A percentile compares a stretch with the other conserved stretches of the same genome.
Conservation (phyloP, 2,888 invertebrate species). For the Onchidella celtica region DNA sequence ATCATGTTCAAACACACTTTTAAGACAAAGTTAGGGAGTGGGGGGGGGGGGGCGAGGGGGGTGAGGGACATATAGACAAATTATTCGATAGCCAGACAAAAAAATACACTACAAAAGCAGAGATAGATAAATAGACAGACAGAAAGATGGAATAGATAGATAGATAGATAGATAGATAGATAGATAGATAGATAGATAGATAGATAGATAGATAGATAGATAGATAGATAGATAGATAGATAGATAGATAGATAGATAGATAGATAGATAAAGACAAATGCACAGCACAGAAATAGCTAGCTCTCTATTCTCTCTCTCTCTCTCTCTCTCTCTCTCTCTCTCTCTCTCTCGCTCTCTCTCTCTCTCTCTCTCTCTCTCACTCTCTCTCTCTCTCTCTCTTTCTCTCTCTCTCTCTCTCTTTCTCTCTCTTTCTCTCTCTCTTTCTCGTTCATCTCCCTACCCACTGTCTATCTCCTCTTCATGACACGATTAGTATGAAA, state of each 20-base stretch:
- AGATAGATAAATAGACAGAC: too few species aligned
- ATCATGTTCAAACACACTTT: too few species aligned
- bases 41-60: too few species aligned
- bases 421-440: conserved; percentile 8
- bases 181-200: too few species aligned
- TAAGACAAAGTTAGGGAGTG: too few species aligned
- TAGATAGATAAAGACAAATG: too few species aligned
- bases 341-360: too few species aligned
- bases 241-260: background rate
- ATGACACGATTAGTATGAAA: background rate
- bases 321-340: background rate
- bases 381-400: background rate
- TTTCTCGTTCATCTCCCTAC: background rate
- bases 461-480: background rate
- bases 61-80: too few species aligned
- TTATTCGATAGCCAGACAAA: too few species aligned
- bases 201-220: background rate
- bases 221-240: conserved; percentile 2
- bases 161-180: too few species aligned
- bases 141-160: too few species aligned
- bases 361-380: background rate
- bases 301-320: background rate
- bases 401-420: background rate
- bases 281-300: background rate
- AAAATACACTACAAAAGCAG: too few species aligned